phyloP scores from a whole-genome alignment of 1,140 invertebrate genomes.

The Tetramorium simillimum region DNA sequence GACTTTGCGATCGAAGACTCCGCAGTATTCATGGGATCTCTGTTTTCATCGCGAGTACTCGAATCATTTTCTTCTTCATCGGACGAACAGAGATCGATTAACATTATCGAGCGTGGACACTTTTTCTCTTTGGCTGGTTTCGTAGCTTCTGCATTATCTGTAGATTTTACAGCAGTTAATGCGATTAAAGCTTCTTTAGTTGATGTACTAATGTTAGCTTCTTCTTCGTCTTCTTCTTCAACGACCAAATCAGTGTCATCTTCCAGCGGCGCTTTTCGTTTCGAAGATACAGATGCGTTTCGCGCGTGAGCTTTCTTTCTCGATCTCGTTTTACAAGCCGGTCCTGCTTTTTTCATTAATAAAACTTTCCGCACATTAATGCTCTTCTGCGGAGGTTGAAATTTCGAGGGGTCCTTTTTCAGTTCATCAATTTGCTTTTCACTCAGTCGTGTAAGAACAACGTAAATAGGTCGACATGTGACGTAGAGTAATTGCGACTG shows the following conservation, averaged over 20 bases:
- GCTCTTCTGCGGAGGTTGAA: conserved; percentile 60
- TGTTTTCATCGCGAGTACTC: conserved; percentile 73
- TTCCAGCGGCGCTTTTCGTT: conserved; percentile 64
- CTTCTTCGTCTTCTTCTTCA: conserved; percentile 64
- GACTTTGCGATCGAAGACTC: conserved; percentile 39
- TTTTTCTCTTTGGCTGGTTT: conserved; percentile 39
- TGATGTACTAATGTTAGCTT: conserved; percentile 29
- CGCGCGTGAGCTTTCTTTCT: conserved; percentile 7
- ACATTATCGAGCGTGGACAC: conserved; percentile 76
- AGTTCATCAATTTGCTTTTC: conserved; percentile 80
- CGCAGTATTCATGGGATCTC: conserved; percentile 67
- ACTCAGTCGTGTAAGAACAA: conserved; percentile 82
- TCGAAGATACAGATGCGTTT: conserved; percentile 38
- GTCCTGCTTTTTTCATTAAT: conserved; percentile 66
- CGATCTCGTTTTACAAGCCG: conserved; percentile 64
- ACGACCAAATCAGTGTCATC: conserved; percentile 69
- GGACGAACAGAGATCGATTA: conserved; percentile 86
- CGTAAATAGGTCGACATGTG: conserved; percentile 83
- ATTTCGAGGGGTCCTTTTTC: conserved; percentile 76
- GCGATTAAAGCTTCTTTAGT: background rate
- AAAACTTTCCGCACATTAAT: conserved; percentile 60
- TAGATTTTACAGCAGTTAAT: background rate
- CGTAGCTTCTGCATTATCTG: background rate
- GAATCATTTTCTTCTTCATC: conserved; percentile 83
- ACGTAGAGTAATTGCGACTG: conserved; percentile 80